These are phyloP conservation scores for Papio anubis DNA, from an alignment of 2,113 vertebrate species.

Conservation along the genomic window DNA sequence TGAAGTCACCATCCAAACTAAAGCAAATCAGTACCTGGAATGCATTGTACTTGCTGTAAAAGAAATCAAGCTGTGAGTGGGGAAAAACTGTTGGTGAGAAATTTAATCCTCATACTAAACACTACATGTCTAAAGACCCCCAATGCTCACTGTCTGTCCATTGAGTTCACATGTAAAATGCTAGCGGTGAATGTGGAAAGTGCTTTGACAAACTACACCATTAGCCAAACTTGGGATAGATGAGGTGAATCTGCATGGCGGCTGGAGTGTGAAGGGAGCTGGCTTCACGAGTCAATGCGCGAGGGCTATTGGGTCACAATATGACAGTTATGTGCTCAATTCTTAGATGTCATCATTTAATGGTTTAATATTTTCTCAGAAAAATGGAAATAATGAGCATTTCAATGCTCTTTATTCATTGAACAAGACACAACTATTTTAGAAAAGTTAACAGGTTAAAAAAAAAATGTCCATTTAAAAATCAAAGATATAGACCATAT, in stretches of 20 bases:
- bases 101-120: not conserved
- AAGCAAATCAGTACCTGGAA: not conserved
- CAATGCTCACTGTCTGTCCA: not conserved
- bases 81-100: not conserved
- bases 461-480: not conserved
- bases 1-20: not conserved
- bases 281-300: not conserved
- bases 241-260: not conserved
- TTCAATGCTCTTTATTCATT: not conserved
- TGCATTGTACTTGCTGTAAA: not conserved
- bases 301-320: too few species aligned
- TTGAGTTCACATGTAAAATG: too few species aligned
- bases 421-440: not conserved
- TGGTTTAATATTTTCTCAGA: not conserved
- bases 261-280: not conserved
- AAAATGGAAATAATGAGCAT: not conserved
- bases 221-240: not conserved
- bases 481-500: not conserved
- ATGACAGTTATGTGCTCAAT: not conserved
- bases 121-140: not conserved
- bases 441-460: slow-evolving; percentile 2
- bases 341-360: not conserved
- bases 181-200: not conserved
- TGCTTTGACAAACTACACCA: not conserved
- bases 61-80: not conserved